phyloP scores from a whole-genome alignment of 2,113 vertebrate species.

The Echinops telfairi region DNA sequence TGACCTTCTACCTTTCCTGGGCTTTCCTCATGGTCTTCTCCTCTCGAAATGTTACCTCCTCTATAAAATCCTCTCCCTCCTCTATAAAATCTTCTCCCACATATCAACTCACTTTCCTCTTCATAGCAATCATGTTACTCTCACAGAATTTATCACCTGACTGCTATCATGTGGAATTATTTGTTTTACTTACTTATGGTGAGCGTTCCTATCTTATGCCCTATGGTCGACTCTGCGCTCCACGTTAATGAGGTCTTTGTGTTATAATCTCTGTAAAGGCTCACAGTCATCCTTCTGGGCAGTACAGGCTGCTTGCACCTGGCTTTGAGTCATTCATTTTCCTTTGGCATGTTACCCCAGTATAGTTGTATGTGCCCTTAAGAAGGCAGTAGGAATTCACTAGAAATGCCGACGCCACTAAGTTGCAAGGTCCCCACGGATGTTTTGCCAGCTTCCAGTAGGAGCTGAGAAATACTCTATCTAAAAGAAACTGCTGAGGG shows the following conservation, averaged over 20 bases:
- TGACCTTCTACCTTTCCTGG: slow-evolving; percentile 17
- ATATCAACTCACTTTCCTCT: slow-evolving; percentile 35
- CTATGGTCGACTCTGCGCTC: neutral
- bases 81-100: slow-evolving; percentile 55
- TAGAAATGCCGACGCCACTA: slow-evolving; percentile 51
- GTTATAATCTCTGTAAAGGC: slow-evolving; percentile 6
- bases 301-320: neutral
- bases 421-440: neutral
- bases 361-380: neutral
- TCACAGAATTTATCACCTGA: neutral
- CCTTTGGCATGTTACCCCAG: slow-evolving; percentile 13
- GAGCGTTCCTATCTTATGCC: neutral
- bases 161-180: neutral
- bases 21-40: slow-evolving; percentile 35
- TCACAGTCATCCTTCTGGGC: neutral
- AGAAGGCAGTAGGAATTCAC: slow-evolving; percentile 62
- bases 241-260: neutral
- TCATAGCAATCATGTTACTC: slow-evolving; percentile 23
- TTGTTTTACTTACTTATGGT: neutral
- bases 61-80: slow-evolving; percentile 49
- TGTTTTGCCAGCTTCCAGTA: slow-evolving; percentile 61
- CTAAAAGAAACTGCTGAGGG: slow-evolving; percentile 65
- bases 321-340: slow-evolving; percentile 51
- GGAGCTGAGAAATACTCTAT: slow-evolving; percentile 63
- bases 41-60: slow-evolving; percentile 58